These are phyloP conservation scores for Radopholus similis DNA, from an alignment of 1,140 invertebrate genomes.

Conservation along the genomic window DNA sequence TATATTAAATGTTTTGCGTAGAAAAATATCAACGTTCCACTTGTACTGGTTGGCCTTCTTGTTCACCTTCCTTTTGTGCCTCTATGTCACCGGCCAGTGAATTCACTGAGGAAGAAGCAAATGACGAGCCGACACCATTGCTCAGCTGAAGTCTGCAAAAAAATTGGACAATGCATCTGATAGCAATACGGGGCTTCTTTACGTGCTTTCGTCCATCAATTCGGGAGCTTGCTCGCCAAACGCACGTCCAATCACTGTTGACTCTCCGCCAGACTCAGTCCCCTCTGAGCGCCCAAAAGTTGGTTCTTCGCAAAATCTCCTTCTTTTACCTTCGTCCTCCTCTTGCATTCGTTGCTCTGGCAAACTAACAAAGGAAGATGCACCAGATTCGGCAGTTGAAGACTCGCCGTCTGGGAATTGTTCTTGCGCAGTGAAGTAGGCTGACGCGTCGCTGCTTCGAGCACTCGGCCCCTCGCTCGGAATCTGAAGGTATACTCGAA, in stretches of 20 bases:
- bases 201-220: neutral
- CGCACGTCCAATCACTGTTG: neutral
- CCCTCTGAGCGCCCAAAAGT: neutral
- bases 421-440: neutral
- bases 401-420: too few species aligned
- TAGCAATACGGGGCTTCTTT: neutral
- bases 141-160: neutral
- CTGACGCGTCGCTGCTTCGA: neutral
- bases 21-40: too few species aligned
- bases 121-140: neutral
- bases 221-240: neutral
- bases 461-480: neutral
- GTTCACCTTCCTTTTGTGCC: too few species aligned
- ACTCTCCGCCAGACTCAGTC: neutral
- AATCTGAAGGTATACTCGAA: too few species aligned
- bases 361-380: too few species aligned
- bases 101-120: neutral
- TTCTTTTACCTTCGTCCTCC: too few species aligned
- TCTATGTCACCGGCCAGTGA: too few species aligned
- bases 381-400: too few species aligned
- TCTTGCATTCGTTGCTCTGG: too few species aligned
- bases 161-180: neutral
- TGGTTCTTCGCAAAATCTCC: neutral
- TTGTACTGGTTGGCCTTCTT: too few species aligned
- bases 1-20: too few species aligned